These are phyloP conservation scores for Pteropus alecto DNA, from an alignment of 2,113 vertebrate species.

Conservation along the genomic window DNA sequence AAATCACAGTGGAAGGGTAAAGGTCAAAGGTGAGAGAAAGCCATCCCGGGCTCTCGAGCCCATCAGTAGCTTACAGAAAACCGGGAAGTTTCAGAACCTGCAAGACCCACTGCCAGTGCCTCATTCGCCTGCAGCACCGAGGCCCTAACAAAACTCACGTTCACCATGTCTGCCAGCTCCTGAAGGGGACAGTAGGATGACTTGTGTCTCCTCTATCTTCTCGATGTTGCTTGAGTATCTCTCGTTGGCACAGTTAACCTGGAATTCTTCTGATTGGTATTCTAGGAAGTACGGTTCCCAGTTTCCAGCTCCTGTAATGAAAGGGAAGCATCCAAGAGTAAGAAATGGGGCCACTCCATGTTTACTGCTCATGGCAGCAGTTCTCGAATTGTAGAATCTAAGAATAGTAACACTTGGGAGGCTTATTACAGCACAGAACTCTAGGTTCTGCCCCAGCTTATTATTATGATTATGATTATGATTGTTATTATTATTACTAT, in stretches of 20 bases:
- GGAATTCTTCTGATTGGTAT: not conserved
- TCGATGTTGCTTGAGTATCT: not conserved
- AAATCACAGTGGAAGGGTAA: not conserved
- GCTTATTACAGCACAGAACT: too few relatives aligned
- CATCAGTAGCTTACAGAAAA: not conserved
- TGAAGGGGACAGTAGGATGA: not conserved
- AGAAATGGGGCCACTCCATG: not conserved
- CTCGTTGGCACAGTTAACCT: not conserved
- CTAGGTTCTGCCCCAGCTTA: too few relatives aligned
- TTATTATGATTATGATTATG: too few relatives aligned
- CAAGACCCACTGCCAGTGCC: not conserved
- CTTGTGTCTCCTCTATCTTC: not conserved
- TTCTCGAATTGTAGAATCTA: too few relatives aligned
- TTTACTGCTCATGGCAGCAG: too few relatives aligned
- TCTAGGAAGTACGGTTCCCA: not conserved
- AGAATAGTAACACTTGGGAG: too few relatives aligned
- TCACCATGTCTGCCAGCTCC: not conserved
- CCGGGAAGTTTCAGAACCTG: not conserved
- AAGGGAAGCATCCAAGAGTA: too few relatives aligned
- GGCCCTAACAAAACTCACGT: too few relatives aligned
- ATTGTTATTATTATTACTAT: too few relatives aligned
- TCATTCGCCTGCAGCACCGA: not conserved
- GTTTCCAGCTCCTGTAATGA: not conserved
- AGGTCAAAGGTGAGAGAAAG: not conserved
- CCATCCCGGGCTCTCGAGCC: too few relatives aligned